Evolutionary conservation across 2,888 invertebrate species (phyloP).

Genomic region (Lepidocyrtoides sp.): DNA sequence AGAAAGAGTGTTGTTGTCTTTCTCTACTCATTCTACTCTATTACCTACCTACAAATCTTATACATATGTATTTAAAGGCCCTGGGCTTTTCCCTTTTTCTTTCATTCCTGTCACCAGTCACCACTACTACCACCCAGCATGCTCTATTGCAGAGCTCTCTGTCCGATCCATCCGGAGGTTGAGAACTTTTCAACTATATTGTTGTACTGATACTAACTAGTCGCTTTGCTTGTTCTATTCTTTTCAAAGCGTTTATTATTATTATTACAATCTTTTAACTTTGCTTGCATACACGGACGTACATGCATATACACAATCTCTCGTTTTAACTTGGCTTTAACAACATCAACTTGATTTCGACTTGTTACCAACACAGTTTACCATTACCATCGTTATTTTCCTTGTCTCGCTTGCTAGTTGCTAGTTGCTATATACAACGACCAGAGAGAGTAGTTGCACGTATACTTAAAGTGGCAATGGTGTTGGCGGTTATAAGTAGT

Average conservation of each 20-base stretch:
- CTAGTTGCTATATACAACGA: too few relatives aligned
- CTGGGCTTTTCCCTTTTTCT: not conserved
- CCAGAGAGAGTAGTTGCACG: not conserved
- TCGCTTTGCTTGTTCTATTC: not conserved
- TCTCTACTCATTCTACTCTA: not conserved
- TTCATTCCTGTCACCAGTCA: not conserved
- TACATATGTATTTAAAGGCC: constrained; percentile 9
- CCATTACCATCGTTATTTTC: constrained; percentile 27
- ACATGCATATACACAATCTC: not conserved
- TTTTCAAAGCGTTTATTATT: constrained; percentile 14
- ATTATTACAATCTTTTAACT: constrained; percentile 39
- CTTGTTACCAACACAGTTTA: constrained; percentile 26
- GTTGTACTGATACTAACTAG: too few relatives aligned
- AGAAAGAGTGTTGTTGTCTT: constrained; percentile 15
- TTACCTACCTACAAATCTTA: constrained; percentile 17
- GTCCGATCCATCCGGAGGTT: too few relatives aligned
- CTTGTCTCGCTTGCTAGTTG: too few relatives aligned
- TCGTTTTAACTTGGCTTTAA: not conserved
- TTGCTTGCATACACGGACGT: not conserved
- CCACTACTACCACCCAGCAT: not conserved
- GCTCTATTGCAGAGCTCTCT: too few relatives aligned
- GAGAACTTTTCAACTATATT: too few relatives aligned
- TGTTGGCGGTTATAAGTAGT: constrained; percentile 26
- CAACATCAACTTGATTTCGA: not conserved
- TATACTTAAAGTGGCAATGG: not conserved